Evolutionary conservation across 2,888 invertebrate species (phyloP).

Genomic region (Conchocele bisecta): DNA sequence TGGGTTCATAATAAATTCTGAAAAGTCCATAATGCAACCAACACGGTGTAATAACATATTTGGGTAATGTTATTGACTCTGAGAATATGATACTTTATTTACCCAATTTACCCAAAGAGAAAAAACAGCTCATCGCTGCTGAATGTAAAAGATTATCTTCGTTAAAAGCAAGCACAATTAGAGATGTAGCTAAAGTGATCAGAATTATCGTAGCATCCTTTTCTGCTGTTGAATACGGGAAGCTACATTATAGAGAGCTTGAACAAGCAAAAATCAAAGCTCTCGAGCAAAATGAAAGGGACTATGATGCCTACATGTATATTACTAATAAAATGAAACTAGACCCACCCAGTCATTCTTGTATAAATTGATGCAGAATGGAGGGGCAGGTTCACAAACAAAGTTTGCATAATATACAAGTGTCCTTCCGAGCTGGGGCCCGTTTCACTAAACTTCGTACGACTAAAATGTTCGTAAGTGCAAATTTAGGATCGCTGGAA

Average conservation of each 20-base stretch:
- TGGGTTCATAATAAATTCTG: slow-evolving; percentile 31
- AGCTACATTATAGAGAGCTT: slow-evolving; percentile 32
- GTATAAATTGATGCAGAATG: no score
- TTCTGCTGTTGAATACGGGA: slow-evolving; percentile 44
- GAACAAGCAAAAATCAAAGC: slow-evolving; percentile 34
- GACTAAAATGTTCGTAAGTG: no score
- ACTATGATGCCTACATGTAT: slow-evolving; percentile 11
- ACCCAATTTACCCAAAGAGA: slow-evolving; percentile 35
- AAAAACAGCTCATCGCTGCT: slow-evolving; percentile 17
- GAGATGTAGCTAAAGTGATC: slow-evolving; percentile 35
- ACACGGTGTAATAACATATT: slow-evolving; percentile 18
- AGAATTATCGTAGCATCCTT: slow-evolving; percentile 35
- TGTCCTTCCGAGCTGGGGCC: no score
- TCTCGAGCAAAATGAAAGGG: slow-evolving; percentile 21
- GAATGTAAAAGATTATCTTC: slow-evolving; percentile 1
- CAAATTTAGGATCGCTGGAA: no score
- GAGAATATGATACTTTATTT: slow-evolving; percentile 34
- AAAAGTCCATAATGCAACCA: slow-evolving; percentile 42
- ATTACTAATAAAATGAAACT: slow-evolving; percentile 24
- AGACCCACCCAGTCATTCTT: no score
- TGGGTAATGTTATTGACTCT: slow-evolving; percentile 49
- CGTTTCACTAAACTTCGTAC: no score
- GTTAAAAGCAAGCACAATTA: slow-evolving; percentile 3
- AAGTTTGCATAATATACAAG: no score
- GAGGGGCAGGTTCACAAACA: no score